phyloP scores from a whole-genome alignment of 2,888 invertebrate species.

The Troides aeacus region DNA sequence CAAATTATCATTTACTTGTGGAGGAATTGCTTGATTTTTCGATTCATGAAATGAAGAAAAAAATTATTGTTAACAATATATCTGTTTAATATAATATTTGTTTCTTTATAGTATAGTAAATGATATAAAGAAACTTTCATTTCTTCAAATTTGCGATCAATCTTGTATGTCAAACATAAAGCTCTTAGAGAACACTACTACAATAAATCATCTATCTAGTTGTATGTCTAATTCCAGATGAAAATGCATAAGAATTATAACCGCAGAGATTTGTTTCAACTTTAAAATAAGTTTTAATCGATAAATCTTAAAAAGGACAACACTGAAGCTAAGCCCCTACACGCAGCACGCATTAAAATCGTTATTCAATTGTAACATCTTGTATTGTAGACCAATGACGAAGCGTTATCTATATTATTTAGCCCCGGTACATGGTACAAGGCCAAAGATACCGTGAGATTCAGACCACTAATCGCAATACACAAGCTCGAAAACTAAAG shows the following conservation, averaged over 20 bases:
- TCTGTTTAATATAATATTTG: no score
- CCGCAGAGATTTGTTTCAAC: not conserved
- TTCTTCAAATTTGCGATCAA: no score
- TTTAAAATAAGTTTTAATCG: slow-evolving; percentile 3
- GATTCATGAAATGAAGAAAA: no score
- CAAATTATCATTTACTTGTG: no score
- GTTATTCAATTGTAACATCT: slow-evolving; percentile 72
- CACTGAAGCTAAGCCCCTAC: slow-evolving; percentile 56
- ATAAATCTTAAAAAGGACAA: slow-evolving; percentile 33
- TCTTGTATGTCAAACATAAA: no score
- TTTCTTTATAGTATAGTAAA: no score
- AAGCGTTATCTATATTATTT: slow-evolving; percentile 50
- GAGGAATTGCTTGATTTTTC: no score
- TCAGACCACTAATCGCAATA: not conserved
- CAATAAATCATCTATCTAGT: no score
- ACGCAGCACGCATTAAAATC: slow-evolving; percentile 61
- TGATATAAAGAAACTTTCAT: no score
- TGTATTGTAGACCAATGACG: slow-evolving; percentile 62
- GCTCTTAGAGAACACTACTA: no score
- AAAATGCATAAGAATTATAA: not conserved
- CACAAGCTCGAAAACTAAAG: slow-evolving; percentile 6
- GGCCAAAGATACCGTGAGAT: slow-evolving; percentile 23
- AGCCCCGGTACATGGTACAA: slow-evolving; percentile 22
- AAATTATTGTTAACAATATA: no score
- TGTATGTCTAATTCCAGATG: no score